Conservation (phyloP, 2,888 invertebrate genomes). For the Brenthis ino region DNA sequence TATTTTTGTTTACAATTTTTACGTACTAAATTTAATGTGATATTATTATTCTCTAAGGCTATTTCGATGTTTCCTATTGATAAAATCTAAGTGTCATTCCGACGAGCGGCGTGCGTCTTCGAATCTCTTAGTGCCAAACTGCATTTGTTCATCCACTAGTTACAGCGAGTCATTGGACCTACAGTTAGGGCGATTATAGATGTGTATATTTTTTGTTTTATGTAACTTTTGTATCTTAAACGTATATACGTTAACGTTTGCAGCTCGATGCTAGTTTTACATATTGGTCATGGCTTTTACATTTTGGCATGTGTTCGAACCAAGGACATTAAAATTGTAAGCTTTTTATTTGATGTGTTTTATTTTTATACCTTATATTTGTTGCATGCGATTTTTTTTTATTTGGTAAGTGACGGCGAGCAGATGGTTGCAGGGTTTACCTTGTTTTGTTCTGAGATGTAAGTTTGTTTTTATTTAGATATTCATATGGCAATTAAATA, state of each 20-base stretch:
- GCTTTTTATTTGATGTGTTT: conserved; percentile 73
- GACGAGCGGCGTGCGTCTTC: conserved; percentile 44
- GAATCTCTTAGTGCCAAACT: conserved; percentile 80
- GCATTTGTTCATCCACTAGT: conserved; percentile 58
- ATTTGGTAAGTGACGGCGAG: conserved; percentile 51
- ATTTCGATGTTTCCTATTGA: conserved; percentile 55
- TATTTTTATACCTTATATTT: conserved; percentile 56
- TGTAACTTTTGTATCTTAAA: conserved; percentile 72
- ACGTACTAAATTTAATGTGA: conserved; percentile 77
- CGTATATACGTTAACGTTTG: conserved; percentile 53
- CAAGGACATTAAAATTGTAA: conserved; percentile 79
- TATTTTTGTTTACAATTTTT: conserved; percentile 74
- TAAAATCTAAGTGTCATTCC: conserved; percentile 66
- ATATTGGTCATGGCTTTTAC: conserved; percentile 68
- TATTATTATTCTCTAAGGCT: conserved; percentile 76
- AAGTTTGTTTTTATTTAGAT: conserved; percentile 15
- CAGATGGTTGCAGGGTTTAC: conserved; percentile 69
- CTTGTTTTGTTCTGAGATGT: conserved; percentile 9
- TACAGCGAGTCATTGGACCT: not conserved
- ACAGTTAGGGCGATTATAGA: conserved; percentile 32
- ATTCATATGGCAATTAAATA: too few species aligned
- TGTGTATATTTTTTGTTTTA: conserved; percentile 71
- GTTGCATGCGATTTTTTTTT: conserved; percentile 65
- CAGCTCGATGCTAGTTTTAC: conserved; percentile 59
- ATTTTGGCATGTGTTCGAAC: conserved; percentile 75